phyloP scores from a whole-genome alignment of 2,113 vertebrate species.

The Colinus virginianus region DNA sequence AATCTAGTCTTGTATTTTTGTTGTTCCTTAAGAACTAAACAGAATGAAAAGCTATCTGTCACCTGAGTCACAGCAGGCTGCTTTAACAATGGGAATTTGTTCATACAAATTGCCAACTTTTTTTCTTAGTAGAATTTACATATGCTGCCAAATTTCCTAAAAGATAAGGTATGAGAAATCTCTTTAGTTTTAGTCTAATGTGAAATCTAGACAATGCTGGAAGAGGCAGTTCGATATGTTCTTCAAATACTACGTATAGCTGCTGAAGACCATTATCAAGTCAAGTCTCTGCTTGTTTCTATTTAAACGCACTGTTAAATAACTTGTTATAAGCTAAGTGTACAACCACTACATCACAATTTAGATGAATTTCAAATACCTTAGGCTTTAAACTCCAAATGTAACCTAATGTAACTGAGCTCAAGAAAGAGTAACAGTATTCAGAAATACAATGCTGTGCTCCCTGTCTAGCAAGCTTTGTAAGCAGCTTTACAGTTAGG shows the following conservation, averaged over 20 bases:
- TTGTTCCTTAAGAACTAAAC: not conserved
- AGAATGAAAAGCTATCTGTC: not conserved
- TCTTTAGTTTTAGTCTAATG: no score
- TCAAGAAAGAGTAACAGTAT: not conserved
- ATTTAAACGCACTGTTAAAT: not conserved
- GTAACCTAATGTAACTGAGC: not conserved
- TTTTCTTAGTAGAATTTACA: not conserved
- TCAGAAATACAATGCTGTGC: not conserved
- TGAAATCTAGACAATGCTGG: not conserved
- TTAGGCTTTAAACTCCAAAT: not conserved
- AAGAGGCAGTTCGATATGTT: not conserved
- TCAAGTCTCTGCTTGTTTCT: not conserved
- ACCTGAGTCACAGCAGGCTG: not conserved
- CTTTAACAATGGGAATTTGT: not conserved
- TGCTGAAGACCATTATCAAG: not conserved
- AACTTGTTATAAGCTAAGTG: not conserved
- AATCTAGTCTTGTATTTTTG: not conserved
- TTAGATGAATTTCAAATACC: not conserved
- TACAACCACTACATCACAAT: no score
- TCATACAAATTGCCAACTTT: not conserved
- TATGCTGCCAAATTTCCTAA: not conserved
- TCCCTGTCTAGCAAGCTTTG: slow-evolving; percentile 14
- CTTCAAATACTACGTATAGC: not conserved
- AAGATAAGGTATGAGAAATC: not conserved
- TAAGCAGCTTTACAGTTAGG: slow-evolving; percentile 46